Base-by-base conservation (phyloP, 2,888 invertebrate species). In the Anaspis maculata region DNA sequence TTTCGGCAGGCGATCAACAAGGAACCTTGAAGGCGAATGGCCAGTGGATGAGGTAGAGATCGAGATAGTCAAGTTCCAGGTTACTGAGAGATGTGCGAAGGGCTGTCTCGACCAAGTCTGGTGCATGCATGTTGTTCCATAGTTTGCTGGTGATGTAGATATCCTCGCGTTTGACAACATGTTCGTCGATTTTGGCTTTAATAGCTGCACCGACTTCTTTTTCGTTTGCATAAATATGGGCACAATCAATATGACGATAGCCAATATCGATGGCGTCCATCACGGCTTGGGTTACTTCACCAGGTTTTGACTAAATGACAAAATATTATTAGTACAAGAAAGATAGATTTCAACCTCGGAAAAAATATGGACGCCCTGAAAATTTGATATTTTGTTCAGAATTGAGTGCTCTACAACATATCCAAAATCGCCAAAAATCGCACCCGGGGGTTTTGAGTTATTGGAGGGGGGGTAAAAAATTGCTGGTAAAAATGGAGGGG, bases 21-120 rank as follows among this genome's bases (percentile, higher is more conserved):
- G 6, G 19, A 19, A 82, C 86, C 71, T 83, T 77, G 55, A 82
- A 89, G 0, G 75, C 89, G 57, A 85, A 75, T 1, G 94, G 94
- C 91, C 92, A 94, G 61, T 94, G 94, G 22, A 94, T 85, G 5
- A 94, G 71, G 57, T 90, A 94, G 22, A 94, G 70, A 63, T 94
- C 91, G 29, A 95, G 52, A 55, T 94, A 92, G 0, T 78, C 68
- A 1, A 90, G 53, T 4, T 78, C 76, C 9, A 95, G 71, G 61
- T 85, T 76, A 11, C 71, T 65, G n/a, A 95, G 61, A 1, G 85
- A 78, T 32, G 70, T 68, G 51, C 73, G 72, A 13, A 88, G 64
- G 0, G 82, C 81, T 0, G 73, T 69, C 27, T 77, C 73, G 5
- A 92, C 94, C 43, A 84, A 64, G 40, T 85, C 83, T 0, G 80